Conservation (phyloP, 2,113 vertebrate genomes). For the Cyrtonyx montezumae region DNA sequence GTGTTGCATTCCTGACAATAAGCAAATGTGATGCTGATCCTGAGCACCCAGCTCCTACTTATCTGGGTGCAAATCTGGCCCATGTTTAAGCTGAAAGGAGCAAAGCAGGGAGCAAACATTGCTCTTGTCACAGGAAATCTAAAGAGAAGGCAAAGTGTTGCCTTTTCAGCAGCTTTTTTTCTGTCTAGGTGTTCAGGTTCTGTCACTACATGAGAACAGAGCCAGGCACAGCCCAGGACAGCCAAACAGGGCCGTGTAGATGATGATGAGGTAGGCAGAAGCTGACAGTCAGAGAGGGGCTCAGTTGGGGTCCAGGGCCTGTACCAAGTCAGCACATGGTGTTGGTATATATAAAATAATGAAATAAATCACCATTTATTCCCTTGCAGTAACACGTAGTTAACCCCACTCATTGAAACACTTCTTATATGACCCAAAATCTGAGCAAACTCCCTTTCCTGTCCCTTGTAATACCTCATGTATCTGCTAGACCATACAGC, state of each 20-base stretch:
- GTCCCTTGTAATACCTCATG: not conserved
- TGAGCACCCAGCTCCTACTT: not conserved
- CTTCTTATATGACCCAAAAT: not conserved
- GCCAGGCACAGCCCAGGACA: not conserved
- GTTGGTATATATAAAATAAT: not conserved
- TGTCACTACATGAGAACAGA: not conserved
- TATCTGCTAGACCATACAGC: not conserved
- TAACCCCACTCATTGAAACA: not conserved
- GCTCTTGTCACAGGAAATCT: not conserved
- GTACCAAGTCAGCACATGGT: not conserved
- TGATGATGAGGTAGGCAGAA: not conserved
- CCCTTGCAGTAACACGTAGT: not conserved
- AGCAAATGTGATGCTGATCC: not conserved
- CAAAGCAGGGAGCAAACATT: not conserved
- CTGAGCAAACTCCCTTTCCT: not conserved
- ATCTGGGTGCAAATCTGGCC: rapidly evolving
- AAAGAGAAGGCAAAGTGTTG: not conserved
- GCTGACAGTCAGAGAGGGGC: not conserved
- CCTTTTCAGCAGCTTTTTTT: not conserved
- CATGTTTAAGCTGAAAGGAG: not conserved
- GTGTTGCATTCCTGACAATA: not conserved
- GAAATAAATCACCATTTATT: not conserved
- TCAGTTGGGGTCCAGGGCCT: not conserved
- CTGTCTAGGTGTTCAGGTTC: not conserved
- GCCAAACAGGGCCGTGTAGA: not conserved